phyloP scores from a whole-genome alignment of 2,888 invertebrate genomes.

The Lepidochitona cinerea region DNA sequence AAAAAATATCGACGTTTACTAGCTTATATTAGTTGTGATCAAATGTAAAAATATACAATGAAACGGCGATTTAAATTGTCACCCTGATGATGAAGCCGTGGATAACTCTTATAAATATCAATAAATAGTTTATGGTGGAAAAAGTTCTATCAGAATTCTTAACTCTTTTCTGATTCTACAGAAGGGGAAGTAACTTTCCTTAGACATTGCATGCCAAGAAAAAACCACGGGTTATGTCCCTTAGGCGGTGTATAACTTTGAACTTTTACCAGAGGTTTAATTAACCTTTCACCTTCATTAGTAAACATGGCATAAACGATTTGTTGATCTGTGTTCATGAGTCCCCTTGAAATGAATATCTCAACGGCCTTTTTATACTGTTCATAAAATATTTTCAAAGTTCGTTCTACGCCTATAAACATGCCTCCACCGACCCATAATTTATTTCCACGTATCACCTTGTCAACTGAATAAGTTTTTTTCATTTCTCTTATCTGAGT shows the following conservation, averaged over 20 bases:
- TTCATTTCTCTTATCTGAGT: background rate
- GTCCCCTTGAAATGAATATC: background rate
- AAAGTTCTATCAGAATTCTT: no score
- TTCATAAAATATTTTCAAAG: slow-evolving; percentile 2
- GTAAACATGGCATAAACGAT: slow-evolving; percentile 21
- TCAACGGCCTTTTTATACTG: slow-evolving; percentile 11
- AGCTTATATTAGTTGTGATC: no score
- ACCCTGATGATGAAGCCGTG: no score
- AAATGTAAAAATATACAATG: no score
- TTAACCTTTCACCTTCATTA: background rate
- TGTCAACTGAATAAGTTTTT: background rate
- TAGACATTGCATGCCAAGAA: background rate
- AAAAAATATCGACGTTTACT: no score
- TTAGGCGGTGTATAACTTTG: background rate
- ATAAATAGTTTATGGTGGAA: no score
- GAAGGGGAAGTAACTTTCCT: no score
- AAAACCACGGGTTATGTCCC: background rate
- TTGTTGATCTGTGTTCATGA: slow-evolving; percentile 19
- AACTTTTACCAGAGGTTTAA: background rate
- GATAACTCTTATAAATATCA: no score
- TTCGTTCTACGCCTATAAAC: slow-evolving; percentile 2
- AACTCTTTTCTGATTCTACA: no score
- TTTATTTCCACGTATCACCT: slow-evolving; percentile 9
- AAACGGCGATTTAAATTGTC: no score
- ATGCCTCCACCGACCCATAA: slow-evolving; percentile 22